Evolutionary conservation across 2,797 vertebrate species (phyloP).

Genomic region (Gymnocypris eckloni): DNA sequence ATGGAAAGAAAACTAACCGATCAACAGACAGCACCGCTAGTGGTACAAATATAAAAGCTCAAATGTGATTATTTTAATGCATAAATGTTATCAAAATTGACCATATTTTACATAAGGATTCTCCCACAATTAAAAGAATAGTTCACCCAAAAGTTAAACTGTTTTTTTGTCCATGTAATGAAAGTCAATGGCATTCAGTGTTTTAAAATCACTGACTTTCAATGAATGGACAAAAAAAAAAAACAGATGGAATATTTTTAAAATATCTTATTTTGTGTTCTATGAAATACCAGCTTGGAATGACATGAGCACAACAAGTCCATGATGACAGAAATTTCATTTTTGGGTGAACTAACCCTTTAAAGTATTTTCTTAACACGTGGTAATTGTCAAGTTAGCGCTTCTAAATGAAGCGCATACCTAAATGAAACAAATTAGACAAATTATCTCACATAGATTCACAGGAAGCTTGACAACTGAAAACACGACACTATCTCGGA

Average conservation of each 20-base stretch:
- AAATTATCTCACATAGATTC: constrained; percentile 65
- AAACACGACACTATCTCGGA: constrained; percentile 56
- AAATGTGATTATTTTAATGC: constrained; percentile 46
- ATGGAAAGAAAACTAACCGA: constrained; percentile 65
- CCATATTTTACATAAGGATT: constrained; percentile 64
- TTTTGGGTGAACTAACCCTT: background rate
- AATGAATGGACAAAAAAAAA: background rate
- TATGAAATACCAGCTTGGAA: background rate
- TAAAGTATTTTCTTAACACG: constrained; percentile 55
- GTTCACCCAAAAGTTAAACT: background rate
- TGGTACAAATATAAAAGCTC: constrained; percentile 49
- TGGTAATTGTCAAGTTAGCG: constrained; percentile 65
- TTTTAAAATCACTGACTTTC: background rate
- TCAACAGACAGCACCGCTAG: constrained; percentile 62
- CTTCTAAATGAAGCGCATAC: background rate
- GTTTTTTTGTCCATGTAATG: background rate
- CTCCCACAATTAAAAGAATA: constrained; percentile 25
- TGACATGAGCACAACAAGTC: background rate
- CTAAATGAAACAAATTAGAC: constrained; percentile 66
- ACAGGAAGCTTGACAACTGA: constrained; percentile 56
- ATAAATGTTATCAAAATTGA: constrained; percentile 50
- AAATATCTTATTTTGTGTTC: background rate
- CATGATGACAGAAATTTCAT: no score
- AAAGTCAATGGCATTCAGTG: background rate
- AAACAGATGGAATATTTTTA: background rate